Evolutionary conservation across 2,113 vertebrate genomes (phyloP).

Genomic region (Cyrtonyx montezumae): DNA sequence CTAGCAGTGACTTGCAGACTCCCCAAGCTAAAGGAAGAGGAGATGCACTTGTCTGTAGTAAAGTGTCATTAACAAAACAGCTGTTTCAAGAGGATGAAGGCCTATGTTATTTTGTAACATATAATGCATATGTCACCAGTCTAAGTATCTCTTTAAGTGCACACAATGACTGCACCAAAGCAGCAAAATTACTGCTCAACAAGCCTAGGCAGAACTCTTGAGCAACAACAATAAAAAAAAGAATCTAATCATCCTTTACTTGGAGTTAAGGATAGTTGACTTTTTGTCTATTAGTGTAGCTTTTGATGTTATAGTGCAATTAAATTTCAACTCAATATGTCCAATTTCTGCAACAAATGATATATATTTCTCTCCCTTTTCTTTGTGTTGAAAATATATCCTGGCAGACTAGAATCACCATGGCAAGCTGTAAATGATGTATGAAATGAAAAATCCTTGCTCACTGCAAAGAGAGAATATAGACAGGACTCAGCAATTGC

Average conservation of each 20-base stretch:
- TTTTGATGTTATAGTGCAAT: conserved; percentile 63
- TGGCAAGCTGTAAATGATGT: conserved; percentile 75
- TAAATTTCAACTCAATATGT: conserved; percentile 53
- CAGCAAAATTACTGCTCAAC: conserved; percentile 40
- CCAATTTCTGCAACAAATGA: conserved; percentile 59
- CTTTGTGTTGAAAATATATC: conserved; percentile 56
- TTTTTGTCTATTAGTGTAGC: conserved; percentile 42
- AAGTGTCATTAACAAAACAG: conserved; percentile 51
- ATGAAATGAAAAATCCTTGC: conserved; percentile 73
- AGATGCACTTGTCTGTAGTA: conserved; percentile 47
- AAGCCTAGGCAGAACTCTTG: conserved; percentile 26
- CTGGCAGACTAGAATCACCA: conserved; percentile 64
- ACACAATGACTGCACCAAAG: conserved; percentile 25
- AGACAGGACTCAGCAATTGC: conserved; percentile 51
- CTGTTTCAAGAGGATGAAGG: conserved; percentile 46
- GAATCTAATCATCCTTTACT: conserved; percentile 42
- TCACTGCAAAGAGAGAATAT: conserved; percentile 54
- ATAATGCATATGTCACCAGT: no score
- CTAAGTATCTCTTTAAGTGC: neutral
- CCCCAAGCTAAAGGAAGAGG: conserved; percentile 39
- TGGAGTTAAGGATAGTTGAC: conserved; percentile 30
- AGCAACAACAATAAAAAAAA: neutral
- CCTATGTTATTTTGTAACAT: conserved; percentile 56
- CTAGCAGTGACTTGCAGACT: conserved; percentile 52
- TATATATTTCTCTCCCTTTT: conserved; percentile 54